These are phyloP conservation scores for Chrysopilus asiliformis DNA, from an alignment of 2,888 invertebrate species.

Conservation along the genomic window DNA sequence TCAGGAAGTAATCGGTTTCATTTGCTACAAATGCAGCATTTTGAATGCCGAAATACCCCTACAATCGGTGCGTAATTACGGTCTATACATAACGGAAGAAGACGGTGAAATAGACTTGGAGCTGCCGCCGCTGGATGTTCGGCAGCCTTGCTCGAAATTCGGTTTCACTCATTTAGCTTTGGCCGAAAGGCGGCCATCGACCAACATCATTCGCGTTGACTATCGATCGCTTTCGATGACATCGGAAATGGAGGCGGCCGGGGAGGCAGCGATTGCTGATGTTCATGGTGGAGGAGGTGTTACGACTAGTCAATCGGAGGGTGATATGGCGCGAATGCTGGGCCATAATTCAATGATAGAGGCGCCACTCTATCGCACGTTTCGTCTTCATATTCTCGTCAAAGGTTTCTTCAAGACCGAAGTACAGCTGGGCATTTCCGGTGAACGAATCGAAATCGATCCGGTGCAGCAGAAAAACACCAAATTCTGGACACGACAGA, in stretches of 20 bases:
- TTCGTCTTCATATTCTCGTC: conserved; percentile 61
- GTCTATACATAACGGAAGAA: conserved; percentile 88
- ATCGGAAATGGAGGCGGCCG: conserved; percentile 35
- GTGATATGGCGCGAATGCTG: conserved; percentile 51
- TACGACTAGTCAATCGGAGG: conserved; percentile 24
- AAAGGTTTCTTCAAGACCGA: conserved; percentile 71
- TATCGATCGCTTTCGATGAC: conserved; percentile 32
- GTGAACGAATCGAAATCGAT: conserved; percentile 85
- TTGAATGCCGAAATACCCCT: conserved; percentile 48
- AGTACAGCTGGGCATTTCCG: conserved; percentile 75
- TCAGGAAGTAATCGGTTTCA: conserved; percentile 80
- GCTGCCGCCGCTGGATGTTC: conserved; percentile 79
- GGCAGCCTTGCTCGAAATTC: conserved; percentile 84
- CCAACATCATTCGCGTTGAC: conserved; percentile 27
- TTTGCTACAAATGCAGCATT: conserved; percentile 69
- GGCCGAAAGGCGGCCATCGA: conserved; percentile 48
- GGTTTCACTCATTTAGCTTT: conserved; percentile 81
- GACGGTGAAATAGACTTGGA: conserved; percentile 91
- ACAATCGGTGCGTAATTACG: conserved; percentile 58
- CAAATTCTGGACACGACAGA: conserved; percentile 54
- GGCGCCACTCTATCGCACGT: conserved; percentile 76
- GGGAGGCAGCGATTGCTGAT: conserved; percentile 30
- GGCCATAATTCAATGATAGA: conserved; percentile 68
- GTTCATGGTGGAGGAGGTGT: conserved; percentile 27
- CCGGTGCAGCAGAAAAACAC: conserved; percentile 56